These are phyloP conservation scores for Hyaena hyaena DNA, from an alignment of 2,113 vertebrate species.

Conservation along the genomic window DNA sequence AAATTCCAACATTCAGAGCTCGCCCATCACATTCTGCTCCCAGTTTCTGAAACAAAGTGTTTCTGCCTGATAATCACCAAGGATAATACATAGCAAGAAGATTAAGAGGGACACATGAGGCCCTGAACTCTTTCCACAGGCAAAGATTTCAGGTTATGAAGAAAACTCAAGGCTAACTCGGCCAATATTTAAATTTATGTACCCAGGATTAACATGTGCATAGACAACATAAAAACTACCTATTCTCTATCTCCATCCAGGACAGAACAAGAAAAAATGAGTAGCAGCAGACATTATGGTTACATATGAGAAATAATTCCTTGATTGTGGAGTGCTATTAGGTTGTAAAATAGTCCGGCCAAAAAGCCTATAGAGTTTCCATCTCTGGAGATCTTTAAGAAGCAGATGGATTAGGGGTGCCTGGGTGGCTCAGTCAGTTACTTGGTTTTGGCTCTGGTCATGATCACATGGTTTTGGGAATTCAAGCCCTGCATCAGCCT, in stretches of 20 bases:
- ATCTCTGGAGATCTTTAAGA: slow-evolving; percentile 15
- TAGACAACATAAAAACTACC: background rate
- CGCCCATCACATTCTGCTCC: background rate
- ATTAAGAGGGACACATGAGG: background rate
- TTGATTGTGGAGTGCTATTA: background rate
- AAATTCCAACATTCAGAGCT: background rate
- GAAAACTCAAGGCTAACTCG: slow-evolving; percentile 3
- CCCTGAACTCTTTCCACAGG: background rate
- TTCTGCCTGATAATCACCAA: background rate
- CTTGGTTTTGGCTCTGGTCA: no score
- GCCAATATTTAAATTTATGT: slow-evolving; percentile 9
- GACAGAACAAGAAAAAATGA: background rate
- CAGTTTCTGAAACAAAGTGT: slow-evolving; percentile 18
- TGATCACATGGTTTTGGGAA: no score
- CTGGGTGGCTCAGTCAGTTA: no score
- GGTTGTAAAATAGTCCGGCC: background rate
- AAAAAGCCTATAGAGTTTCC: background rate
- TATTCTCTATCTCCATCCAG: background rate
- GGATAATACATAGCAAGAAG: background rate
- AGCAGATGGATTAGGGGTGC: background rate
- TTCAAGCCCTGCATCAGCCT: no score
- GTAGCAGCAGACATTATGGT: background rate
- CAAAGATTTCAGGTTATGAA: background rate
- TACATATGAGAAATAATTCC: background rate
- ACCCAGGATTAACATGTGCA: background rate